A percentile compares a stretch with the other conserved stretches of the same genome.
Evolutionary conservation across 2,888 invertebrate genomes (phyloP).

Genomic region (Temnothorax unifasciatus): DNA sequence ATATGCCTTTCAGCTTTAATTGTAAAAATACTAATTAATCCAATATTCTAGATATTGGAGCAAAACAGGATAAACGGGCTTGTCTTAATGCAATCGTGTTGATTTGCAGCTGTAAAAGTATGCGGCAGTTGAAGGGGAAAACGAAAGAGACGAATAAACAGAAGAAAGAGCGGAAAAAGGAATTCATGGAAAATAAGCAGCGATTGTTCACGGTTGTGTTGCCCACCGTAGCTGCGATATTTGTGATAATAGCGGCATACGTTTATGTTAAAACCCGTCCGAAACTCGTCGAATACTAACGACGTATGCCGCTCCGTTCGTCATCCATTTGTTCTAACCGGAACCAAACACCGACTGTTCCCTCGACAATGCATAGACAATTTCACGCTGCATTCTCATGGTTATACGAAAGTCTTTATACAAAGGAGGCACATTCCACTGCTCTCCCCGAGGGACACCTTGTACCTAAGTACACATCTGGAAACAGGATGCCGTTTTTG

Average conservation of each 20-base stretch:
- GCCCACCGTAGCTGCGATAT: conserved; percentile 91
- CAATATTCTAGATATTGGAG: not conserved
- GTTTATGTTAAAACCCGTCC: conserved; percentile 94
- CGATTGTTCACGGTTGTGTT: conserved; percentile 93
- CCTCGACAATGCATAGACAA: conserved; percentile 63
- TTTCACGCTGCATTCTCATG: conserved; percentile 65
- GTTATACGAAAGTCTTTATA: conserved; percentile 57
- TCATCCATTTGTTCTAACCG: conserved; percentile 16
- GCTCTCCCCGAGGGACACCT: conserved; percentile 30
- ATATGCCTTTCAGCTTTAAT: not conserved
- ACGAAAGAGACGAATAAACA: conserved; percentile 94
- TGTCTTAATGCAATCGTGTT: conserved; percentile 15
- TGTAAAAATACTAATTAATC: no score
- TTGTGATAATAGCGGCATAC: conserved; percentile 91
- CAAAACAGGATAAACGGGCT: not conserved
- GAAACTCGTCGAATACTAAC: conserved; percentile 83
- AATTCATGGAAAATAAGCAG: conserved; percentile 92
- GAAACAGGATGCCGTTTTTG: conserved; percentile 50
- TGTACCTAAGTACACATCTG: conserved; percentile 52
- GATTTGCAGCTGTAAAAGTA: conserved; percentile 81
- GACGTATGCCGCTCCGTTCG: conserved; percentile 1
- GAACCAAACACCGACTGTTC: conserved; percentile 38
- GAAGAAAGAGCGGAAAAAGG: conserved; percentile 94
- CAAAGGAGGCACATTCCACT: conserved; percentile 48
- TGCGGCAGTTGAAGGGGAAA: conserved; percentile 94